Evolutionary conservation across 2,888 invertebrate species (phyloP).

Genomic region (Thereva unica): DNA sequence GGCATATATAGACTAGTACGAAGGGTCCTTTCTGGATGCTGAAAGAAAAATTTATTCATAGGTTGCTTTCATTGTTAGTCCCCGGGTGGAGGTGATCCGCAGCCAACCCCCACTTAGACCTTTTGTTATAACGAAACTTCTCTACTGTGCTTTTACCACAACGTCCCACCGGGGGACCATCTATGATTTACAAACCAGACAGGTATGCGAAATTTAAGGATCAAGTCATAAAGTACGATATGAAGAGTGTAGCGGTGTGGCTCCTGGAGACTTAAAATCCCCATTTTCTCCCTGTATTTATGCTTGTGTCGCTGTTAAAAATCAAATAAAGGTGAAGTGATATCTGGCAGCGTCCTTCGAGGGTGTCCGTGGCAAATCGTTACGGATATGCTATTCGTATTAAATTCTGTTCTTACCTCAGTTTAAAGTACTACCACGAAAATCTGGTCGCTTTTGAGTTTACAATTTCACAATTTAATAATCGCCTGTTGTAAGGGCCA

Average conservation of each 20-base stretch:
- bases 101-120: slow-evolving; percentile 5
- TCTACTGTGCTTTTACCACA: slow-evolving; percentile 17
- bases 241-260: too few species aligned
- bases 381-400: too few species aligned
- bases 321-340: too few species aligned
- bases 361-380: neutral
- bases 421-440: too few species aligned
- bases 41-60: slow-evolving; percentile 33
- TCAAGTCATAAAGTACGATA: neutral
- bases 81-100: slow-evolving; percentile 8
- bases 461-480: slow-evolving; percentile 18
- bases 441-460: too few species aligned
- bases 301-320: neutral
- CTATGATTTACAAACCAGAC: slow-evolving; percentile 29
- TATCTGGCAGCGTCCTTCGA: too few species aligned
- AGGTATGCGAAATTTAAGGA: slow-evolving; percentile 23
- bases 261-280: neutral
- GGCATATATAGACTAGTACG: neutral
- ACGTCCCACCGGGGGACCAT: slow-evolving; percentile 12
- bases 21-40: slow-evolving; percentile 5
- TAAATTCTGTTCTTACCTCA: too few species aligned
- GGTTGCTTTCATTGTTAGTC: slow-evolving; percentile 28
- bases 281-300: neutral
- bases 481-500: too few species aligned
- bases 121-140: neutral